Conservation (phyloP, 2,797 vertebrate species). For the Scomberomorus guttatus region DNA sequence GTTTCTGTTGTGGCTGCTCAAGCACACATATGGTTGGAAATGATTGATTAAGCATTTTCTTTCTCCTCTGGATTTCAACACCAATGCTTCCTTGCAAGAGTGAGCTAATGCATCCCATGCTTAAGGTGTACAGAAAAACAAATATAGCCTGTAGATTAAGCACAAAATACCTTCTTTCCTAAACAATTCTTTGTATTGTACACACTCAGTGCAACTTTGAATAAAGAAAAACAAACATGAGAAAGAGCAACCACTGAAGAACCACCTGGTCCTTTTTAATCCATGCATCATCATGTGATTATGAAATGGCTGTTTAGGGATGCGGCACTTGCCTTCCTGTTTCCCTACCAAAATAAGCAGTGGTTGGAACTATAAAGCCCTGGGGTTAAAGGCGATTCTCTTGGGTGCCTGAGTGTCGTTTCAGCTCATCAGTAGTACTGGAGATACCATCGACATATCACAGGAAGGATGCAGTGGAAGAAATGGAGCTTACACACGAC, state of each 20-base stretch:
- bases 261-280: conserved; percentile 50
- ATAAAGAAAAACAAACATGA: no score
- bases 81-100: conserved; percentile 5
- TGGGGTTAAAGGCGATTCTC: conserved; percentile 52
- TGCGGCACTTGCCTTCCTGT: conserved; percentile 58
- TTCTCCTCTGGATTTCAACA: conserved; percentile 38
- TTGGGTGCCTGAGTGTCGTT: conserved; percentile 48
- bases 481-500: conserved; percentile 51
- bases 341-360: conserved; percentile 60
- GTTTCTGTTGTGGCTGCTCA: conserved; percentile 56
- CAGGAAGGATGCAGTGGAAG: conserved; percentile 74
- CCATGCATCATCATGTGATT: conserved; percentile 44
- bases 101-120: not conserved
- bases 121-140: not conserved
- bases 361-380: conserved; percentile 44
- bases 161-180: not conserved
- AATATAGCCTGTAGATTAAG: not conserved
- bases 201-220: not conserved
- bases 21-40: conserved; percentile 54
- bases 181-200: not conserved
- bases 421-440: conserved; percentile 54
- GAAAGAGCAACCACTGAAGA: not conserved
- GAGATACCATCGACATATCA: conserved; percentile 62
- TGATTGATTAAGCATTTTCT: conserved; percentile 61
- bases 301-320: conserved; percentile 66